Evolutionary conservation across 37 sponge, comb jelly and placozoan genomes (phyloP), one percentile per base, ranked within the genome.

Genomic region (Oscarella lobularis): DNA sequence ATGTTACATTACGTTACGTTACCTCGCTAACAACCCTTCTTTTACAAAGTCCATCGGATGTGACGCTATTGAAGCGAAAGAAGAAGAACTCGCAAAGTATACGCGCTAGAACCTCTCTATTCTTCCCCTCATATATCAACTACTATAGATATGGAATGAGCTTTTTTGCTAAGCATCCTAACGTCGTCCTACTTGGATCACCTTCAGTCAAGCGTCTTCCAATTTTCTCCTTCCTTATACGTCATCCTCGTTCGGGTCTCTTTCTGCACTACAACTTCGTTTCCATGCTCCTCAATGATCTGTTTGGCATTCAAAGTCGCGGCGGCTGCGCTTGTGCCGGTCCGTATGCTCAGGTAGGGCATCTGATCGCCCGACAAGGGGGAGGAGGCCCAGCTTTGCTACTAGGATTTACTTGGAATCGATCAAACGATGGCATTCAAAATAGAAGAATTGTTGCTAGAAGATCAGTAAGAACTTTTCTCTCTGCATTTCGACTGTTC

Each of bases 321-420:
- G 95, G 95, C 4, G 95, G 95, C 3, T 94, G 95, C 41, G 80
- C 86, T 4, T 94, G 95, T 85, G 90, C 95, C 35, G 95, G 95
- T 36, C 91, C 91, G 34, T 90, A 90, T 81, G 87, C 85, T 3
- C 87, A 87, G 85, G 91, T 90, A 39, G 60, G 60, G 9, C 20
- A 48, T 48, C 14, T 48, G 20, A 20, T 48, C 20, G 9, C 14
- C 60, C 60, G 20, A 9, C 20, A 20, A 48, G 60, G 60, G 9
- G 9, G 60, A 48, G 20, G 14, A 48, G 60, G 60, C 66, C 54
- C 3, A 0, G 9, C 33, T 1, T 76, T 20, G 3, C 67, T 76
- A 32, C 31, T 38, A 88, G 90, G 41, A 55, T 36, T 80, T 90
- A 20, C 71, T 94, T 65, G 95, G 95, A 2, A 86, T 94, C 32